Conservation (phyloP, 2,888 invertebrate genomes). For the Entomobrya proxima region DNA sequence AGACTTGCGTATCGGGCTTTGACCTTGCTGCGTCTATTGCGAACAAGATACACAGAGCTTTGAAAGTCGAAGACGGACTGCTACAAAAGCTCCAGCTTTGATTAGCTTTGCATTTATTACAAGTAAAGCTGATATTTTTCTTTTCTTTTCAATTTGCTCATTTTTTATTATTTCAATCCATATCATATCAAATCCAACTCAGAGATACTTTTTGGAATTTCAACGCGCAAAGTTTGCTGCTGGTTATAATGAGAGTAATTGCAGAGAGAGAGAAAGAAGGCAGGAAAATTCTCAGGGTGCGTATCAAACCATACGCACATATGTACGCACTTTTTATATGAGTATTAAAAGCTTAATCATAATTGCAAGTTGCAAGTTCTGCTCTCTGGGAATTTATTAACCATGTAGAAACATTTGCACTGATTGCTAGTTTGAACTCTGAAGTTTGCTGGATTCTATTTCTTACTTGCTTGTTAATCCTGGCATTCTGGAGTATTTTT, state of each 20-base stretch:
- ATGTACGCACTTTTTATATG: background rate
- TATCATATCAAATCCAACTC: too few relatives aligned
- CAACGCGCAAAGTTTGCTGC: background rate
- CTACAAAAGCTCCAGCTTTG: too few relatives aligned
- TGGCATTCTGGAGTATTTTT: too few relatives aligned
- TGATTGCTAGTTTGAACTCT: background rate
- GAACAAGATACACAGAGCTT: background rate
- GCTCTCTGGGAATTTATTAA: background rate
- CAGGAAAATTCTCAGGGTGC: slow-evolving; percentile 1
- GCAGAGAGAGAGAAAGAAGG: background rate
- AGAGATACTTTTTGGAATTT: too few relatives aligned
- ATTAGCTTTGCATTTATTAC: too few relatives aligned
- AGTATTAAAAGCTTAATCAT: background rate
- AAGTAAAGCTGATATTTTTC: too few relatives aligned
- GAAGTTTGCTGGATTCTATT: too few relatives aligned
- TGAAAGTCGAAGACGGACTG: background rate
- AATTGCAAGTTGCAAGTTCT: background rate
- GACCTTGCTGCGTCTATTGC: background rate
- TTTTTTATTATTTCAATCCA: too few relatives aligned
- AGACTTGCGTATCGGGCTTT: background rate
- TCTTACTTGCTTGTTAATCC: too few relatives aligned
- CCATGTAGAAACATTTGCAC: slow-evolving; percentile 20
- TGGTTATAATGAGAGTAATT: background rate
- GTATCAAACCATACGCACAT: slow-evolving; percentile 2
- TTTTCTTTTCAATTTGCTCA: too few relatives aligned